These are phyloP conservation scores for Meganola albula DNA, from an alignment of 2,888 invertebrate genomes.

Conservation along the genomic window DNA sequence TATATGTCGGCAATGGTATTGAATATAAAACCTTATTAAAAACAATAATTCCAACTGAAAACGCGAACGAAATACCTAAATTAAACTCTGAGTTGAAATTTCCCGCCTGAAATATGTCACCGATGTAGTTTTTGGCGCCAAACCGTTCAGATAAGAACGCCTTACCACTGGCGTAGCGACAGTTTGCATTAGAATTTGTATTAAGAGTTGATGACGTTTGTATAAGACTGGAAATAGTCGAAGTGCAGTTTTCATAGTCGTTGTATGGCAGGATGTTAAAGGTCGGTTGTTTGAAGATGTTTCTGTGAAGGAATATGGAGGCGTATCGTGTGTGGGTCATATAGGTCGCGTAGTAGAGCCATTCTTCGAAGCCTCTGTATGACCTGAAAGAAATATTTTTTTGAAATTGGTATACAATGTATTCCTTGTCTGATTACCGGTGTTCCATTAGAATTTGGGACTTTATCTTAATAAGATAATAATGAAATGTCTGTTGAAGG, in stretches of 20 bases:
- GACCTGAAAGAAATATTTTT: slow-evolving; percentile 82
- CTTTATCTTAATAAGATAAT: too few species aligned
- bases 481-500: too few species aligned
- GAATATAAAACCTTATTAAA: slow-evolving; percentile 91
- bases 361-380: slow-evolving; percentile 86
- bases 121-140: slow-evolving; percentile 72
- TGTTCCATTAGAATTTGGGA: too few species aligned
- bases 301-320: slow-evolving; percentile 84
- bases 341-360: slow-evolving; percentile 88
- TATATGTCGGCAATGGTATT: slow-evolving; percentile 88
- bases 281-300: slow-evolving; percentile 79
- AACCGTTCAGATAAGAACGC: slow-evolving; percentile 85
- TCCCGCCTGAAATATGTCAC: slow-evolving; percentile 75
- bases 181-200: slow-evolving; percentile 76
- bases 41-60: slow-evolving; percentile 87
- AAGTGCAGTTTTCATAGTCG: slow-evolving; percentile 73
- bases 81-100: slow-evolving; percentile 85
- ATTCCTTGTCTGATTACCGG: too few species aligned
- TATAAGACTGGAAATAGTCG: slow-evolving; percentile 66
- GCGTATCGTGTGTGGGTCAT: slow-evolving; percentile 88
- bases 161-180: slow-evolving; percentile 83
- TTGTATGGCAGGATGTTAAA: slow-evolving; percentile 75
- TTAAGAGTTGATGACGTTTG: slow-evolving; percentile 72
- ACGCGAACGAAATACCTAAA: slow-evolving; percentile 88
- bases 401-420: too few species aligned